Base-by-base conservation (phyloP, 2,888 invertebrate genomes). In the Orthonevra nobilis region DNA sequence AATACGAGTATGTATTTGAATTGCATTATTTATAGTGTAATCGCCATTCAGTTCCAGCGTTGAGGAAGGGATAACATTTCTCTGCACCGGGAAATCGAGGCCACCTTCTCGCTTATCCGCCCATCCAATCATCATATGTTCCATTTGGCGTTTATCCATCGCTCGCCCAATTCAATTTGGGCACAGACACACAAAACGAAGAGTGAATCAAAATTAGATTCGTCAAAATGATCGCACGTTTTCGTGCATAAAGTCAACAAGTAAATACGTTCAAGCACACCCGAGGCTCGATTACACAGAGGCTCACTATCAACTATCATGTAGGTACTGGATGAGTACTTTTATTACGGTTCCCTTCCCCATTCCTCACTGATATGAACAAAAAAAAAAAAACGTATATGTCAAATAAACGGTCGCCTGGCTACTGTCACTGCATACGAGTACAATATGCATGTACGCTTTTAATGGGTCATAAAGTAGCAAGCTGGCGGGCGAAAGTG, bases 311-410 rank as follows among this genome's bases (percentile, higher is more conserved):
- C 23, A 23, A 23, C 23, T 23, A 5, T 23, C 23, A 23, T 4
- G 5, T 23, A 23, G 23, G 3, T 23, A 23, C 23, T 23, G 23
- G 5, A 23, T 23, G 5, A 23, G 23, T 5, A 23, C 3, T 23
- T 23, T 23, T 23, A 23, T 64, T 54, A n/a, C n/a, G n/a, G n/a
- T n/a, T 26, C 40, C 23, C 63, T 32, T 30, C n/a, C 2, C 20
- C 12, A 10, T 38, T 38, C 14, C 30, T 19, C 20, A 52, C 54
- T 66, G 52, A 74, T 54, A 66, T 60, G n/a, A n/a, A n/a, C n/a
- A n/a, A n/a, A n/a, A n/a, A n/a, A n/a, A n/a, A n/a, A n/a, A 52
- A 52, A 66, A 69, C 52, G 60, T 38, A 66, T 66, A 46, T 74
- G 73, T 60, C 73, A 74, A 74, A 74, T 73, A 52, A 66, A 66